Evolutionary conservation across 2,888 invertebrate genomes (phyloP).

Genomic region (Mesodorylaimus sp.): DNA sequence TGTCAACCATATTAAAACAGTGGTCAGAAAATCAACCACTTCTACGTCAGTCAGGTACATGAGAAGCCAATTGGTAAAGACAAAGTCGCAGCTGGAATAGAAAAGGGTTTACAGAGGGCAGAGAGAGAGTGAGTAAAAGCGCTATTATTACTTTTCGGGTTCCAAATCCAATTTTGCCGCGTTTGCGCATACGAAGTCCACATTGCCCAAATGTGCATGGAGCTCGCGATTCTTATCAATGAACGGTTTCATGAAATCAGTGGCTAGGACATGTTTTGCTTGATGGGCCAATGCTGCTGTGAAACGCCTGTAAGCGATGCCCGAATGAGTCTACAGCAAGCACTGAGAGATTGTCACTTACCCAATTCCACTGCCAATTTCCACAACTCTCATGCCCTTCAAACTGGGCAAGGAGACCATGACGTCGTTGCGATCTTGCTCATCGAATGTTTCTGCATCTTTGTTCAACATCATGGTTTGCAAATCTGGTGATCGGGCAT

Average conservation of each 20-base stretch:
- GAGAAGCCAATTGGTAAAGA: conserved; percentile 43
- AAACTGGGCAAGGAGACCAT: background rate
- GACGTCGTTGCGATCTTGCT: background rate
- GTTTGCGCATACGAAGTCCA: conserved; percentile 36
- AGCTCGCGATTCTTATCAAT: conserved; percentile 35
- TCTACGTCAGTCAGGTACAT: conserved; percentile 41
- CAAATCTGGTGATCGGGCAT: background rate
- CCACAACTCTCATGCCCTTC: background rate
- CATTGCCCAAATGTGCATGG: conserved; percentile 34
- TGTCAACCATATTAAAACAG: conserved; percentile 37
- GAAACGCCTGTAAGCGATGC: conserved; percentile 35
- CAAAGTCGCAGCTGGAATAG: conserved; percentile 38
- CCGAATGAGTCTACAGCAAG: no score
- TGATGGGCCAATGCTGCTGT: conserved; percentile 35
- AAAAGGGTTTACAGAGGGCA: no score
- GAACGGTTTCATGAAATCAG: conserved; percentile 41
- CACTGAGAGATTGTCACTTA: background rate
- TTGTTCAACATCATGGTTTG: conserved; percentile 5
- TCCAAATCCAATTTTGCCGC: conserved; percentile 36
- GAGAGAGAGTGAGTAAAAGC: no score
- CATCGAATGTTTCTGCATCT: background rate
- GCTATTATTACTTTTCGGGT: conserved; percentile 23
- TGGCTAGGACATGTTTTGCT: conserved; percentile 35
- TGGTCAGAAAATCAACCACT: conserved; percentile 32
- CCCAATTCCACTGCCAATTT: conserved; percentile 2